A percentile compares a stretch with the other conserved stretches of the same genome.
phyloP scores from a whole-genome alignment of 2,113 vertebrate species.

The Pionites leucogaster region DNA sequence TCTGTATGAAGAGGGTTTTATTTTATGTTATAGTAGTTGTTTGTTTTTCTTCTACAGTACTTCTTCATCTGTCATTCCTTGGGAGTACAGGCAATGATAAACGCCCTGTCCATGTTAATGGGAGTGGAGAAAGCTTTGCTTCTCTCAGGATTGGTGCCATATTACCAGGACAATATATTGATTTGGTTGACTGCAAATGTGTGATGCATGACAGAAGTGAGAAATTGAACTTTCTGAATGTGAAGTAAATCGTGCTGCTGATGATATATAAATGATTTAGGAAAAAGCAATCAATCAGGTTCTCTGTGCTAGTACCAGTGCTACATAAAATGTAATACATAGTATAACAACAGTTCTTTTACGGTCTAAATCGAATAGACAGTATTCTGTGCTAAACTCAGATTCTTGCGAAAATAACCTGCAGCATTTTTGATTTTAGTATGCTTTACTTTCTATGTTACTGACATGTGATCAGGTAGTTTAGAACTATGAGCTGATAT shows the following conservation, averaged over 20 bases:
- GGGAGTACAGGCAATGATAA: background rate
- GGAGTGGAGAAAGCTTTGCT: background rate
- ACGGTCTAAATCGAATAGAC: background rate
- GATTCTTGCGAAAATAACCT: background rate
- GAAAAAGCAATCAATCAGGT: background rate
- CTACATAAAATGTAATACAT: background rate
- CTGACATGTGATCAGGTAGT: background rate
- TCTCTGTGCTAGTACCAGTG: background rate
- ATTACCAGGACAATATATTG: constrained; percentile 8
- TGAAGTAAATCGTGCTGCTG: background rate
- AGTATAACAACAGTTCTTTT: background rate
- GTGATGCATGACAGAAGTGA: constrained; percentile 29
- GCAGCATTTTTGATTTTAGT: background rate
- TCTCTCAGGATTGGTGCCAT: background rate
- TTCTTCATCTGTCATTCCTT: background rate
- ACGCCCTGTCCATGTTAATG: background rate
- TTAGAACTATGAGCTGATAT: background rate
- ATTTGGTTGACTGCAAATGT: constrained; percentile 19
- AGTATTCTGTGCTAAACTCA: background rate
- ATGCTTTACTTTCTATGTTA: background rate
- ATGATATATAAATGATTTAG: background rate
- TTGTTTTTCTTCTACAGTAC: background rate
- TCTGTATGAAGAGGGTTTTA: background rate
- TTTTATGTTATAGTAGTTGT: background rate
- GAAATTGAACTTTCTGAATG: constrained; percentile 30